Evolutionary conservation across 2,797 vertebrate species (phyloP).

Genomic region (Gymnocypris eckloni): DNA sequence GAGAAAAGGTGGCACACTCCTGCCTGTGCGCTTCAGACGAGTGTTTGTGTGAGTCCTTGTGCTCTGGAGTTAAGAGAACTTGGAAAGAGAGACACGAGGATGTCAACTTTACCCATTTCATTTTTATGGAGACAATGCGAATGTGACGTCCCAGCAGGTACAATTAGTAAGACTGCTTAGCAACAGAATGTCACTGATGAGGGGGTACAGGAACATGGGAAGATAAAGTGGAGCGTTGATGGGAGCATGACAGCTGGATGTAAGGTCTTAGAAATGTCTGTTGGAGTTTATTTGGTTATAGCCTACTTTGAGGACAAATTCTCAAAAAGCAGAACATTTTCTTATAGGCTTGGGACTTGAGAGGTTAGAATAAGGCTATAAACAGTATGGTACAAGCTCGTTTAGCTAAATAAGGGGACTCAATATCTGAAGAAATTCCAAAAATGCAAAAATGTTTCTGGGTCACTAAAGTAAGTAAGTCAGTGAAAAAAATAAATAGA

Average conservation of each 20-base stretch:
- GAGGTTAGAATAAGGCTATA: not conserved
- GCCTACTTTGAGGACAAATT: not conserved
- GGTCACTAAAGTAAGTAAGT: not conserved
- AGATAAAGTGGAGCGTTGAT: not conserved
- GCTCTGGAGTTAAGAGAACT: constrained; percentile 30
- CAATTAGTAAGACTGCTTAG: constrained; percentile 76
- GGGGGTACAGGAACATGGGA: constrained; percentile 23
- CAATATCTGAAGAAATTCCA: not conserved
- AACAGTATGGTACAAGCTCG: no score
- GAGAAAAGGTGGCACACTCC: not conserved
- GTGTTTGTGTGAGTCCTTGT: constrained; percentile 23
- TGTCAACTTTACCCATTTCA: constrained; percentile 57
- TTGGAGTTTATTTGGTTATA: not conserved
- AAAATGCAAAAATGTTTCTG: not conserved
- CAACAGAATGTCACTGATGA: constrained; percentile 67
- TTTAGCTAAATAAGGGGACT: not conserved
- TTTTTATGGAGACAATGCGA: constrained; percentile 60
- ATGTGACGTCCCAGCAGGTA: constrained; percentile 70
- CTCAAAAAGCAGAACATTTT: not conserved
- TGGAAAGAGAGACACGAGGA: constrained; percentile 11
- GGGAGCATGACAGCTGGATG: constrained; percentile 9
- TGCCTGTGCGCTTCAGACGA: not conserved
- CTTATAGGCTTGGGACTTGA: not conserved
- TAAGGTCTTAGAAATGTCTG: not conserved
- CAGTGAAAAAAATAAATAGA: no score